phyloP scores from a whole-genome alignment of 2,888 invertebrate species.

The Drosophila kanekoi region DNA sequence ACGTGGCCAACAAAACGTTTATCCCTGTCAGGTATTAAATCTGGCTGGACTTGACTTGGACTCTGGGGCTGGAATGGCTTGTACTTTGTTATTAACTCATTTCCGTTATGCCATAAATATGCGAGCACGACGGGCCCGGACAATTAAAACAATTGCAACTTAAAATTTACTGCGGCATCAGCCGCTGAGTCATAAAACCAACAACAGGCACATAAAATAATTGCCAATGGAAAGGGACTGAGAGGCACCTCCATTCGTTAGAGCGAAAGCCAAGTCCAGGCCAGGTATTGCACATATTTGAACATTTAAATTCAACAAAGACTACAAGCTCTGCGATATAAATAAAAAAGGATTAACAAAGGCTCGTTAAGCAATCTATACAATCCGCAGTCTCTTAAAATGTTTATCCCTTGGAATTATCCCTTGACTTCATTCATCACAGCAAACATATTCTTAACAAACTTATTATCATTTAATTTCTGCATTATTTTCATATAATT shows the following conservation, averaged over 20 bases:
- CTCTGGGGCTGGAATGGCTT: conserved; percentile 46
- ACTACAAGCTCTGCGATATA: conserved; percentile 5
- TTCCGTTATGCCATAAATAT: conserved; percentile 81
- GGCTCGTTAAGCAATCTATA: conserved; percentile 24
- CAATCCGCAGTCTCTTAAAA: conserved; percentile 8
- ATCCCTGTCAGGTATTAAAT: conserved; percentile 80
- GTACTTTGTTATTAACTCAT: conserved; percentile 80
- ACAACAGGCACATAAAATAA: conserved; percentile 69
- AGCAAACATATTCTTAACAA: conserved; percentile 1
- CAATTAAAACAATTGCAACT: conserved; percentile 79
- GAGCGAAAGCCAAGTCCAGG: background rate
- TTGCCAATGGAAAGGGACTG: conserved; percentile 38
- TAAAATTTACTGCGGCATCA: conserved; percentile 77
- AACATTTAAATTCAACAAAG: conserved; percentile 50
- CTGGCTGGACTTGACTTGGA: conserved; percentile 48
- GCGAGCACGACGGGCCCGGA: conserved; percentile 75
- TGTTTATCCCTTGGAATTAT: conserved; percentile 19
- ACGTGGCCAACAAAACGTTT: conserved; percentile 63
- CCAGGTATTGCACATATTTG: conserved; percentile 40
- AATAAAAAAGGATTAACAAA: conserved; percentile 29
- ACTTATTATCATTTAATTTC: conserved; percentile 38
- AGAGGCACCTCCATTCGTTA: background rate
- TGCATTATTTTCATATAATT: conserved; percentile 14
- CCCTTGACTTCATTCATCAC: background rate
- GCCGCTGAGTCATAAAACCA: conserved; percentile 76